Percentiles rank a stretch among this genome's conserved stretches.
phyloP scores from a whole-genome alignment of 2,113 vertebrate genomes.

The Nesoenas mayeri region DNA sequence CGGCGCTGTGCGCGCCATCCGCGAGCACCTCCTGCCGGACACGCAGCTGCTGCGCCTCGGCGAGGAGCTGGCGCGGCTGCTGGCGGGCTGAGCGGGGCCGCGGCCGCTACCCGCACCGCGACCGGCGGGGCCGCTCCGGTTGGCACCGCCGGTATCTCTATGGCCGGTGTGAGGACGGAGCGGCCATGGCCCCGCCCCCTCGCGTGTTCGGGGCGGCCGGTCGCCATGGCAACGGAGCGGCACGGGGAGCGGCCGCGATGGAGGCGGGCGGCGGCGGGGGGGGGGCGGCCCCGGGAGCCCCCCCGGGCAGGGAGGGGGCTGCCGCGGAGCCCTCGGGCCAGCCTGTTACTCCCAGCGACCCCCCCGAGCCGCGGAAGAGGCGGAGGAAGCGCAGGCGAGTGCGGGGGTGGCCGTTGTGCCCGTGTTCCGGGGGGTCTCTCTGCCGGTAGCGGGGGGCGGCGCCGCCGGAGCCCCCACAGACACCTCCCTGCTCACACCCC shows the following conservation, averaged over 20 bases:
- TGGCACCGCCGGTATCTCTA: background rate
- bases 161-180: background rate
- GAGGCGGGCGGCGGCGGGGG: background rate
- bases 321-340: too few relatives aligned
- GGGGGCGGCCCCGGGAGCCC: too few relatives aligned
- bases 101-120: too few relatives aligned
- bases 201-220: background rate
- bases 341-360: too few relatives aligned
- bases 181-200: too few relatives aligned
- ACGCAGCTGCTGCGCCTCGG: slow-evolving; percentile 71
- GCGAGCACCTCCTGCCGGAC: slow-evolving; percentile 75
- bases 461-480: too few relatives aligned
- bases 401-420: background rate
- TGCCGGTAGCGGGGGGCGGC: background rate
- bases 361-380: background rate
- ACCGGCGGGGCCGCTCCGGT: background rate
- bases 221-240: slow-evolving; percentile 47
- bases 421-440: background rate
- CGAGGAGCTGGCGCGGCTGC: slow-evolving; percentile 68
- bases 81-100: background rate
- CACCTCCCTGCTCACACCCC: too few relatives aligned
- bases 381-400: slow-evolving; percentile 56
- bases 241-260: background rate
- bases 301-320: too few relatives aligned
- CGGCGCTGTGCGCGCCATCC: slow-evolving; percentile 62